Conservation (phyloP, 1,140 invertebrate species). For the Megathymus violae region DNA sequence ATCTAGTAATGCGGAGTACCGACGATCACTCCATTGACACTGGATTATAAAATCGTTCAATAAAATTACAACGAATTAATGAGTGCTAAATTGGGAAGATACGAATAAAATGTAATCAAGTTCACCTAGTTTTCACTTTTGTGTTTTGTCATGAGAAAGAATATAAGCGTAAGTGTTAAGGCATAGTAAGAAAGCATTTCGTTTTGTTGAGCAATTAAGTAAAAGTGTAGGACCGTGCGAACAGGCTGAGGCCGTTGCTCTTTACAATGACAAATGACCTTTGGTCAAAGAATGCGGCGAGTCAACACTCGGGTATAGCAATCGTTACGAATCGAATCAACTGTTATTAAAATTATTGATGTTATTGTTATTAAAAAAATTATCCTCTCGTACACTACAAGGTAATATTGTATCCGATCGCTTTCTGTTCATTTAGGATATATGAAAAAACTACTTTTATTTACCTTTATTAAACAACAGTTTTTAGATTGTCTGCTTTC, state of each 20-base stretch:
- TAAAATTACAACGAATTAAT: too few species aligned
- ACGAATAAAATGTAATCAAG: constrained; percentile 30
- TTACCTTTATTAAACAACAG: too few species aligned
- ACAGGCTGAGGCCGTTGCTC: constrained; percentile 45
- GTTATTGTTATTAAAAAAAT: too few species aligned
- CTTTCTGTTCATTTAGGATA: too few species aligned
- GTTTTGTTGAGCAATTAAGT: constrained; percentile 69
- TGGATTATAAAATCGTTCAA: too few species aligned
- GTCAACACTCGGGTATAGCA: constrained; percentile 5
- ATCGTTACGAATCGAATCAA: background rate
- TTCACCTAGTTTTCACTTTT: constrained; percentile 66
- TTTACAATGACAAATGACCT: constrained; percentile 31
- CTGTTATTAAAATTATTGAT: too few species aligned
- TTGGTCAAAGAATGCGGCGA: constrained; percentile 20
- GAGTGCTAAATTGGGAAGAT: constrained; percentile 12
- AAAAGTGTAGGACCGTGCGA: constrained; percentile 68
- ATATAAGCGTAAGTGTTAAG: constrained; percentile 43
- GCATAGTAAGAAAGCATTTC: constrained; percentile 59
- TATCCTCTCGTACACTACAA: too few species aligned
- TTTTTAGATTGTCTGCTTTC: too few species aligned
- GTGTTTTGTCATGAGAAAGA: constrained; percentile 45
- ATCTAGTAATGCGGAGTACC: too few species aligned
- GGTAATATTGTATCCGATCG: too few species aligned
- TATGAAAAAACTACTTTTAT: too few species aligned
- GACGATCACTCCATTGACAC: too few species aligned